Evolutionary conservation across 2,888 invertebrate genomes (phyloP), one percentile per base, ranked within the genome.

Genomic region (Caenorhabditis plicata): DNA sequence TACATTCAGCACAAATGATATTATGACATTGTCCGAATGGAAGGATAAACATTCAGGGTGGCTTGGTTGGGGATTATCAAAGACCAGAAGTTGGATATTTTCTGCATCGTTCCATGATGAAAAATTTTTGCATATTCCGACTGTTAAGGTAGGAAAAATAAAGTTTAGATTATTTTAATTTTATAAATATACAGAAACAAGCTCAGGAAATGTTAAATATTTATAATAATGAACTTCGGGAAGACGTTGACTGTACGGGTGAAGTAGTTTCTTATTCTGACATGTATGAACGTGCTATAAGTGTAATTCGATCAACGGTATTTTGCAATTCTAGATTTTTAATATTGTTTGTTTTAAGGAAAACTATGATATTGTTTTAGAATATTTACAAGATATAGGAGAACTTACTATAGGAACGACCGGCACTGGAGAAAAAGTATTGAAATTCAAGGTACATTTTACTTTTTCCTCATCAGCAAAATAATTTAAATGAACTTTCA

Each of bases 371-470:
- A 53, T 68, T 19, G 56, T 66, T 2, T 49, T 74, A 19, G 68
- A 72, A 11, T 49, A 67, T 25, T 36, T 74, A n/a, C 38, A 49
- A 1, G 66, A 68, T 29, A 48, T 49, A 23, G 72, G 72, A 4
- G 69, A 71, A 25, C 35, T 73, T 1, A 55, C 70, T 1, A 63
- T 67, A 3, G 77, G 78, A 3, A 42, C 29, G n/a, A 63, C 77
- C 3, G 53, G 53, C 20, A 57, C 52, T 38, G 76, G 76, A 7
- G 77, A 79, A 26, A 71, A 69, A 57, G 61, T 79, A 8, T 44
- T 78, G 29, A 78, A 78, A 45, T 78, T 79, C 44, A 78, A 73
- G 54, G 77, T 72, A 22, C 45, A 50, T 32, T 49, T 49, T 17
- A 60, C n/a, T n/a, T n/a, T n/a, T n/a, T n/a, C n/a, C n/a, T n/a